Percentiles rank a stretch among this genome's conserved stretches.
phyloP scores from a whole-genome alignment of 2,113 vertebrate species.

The Rattus rattus region DNA sequence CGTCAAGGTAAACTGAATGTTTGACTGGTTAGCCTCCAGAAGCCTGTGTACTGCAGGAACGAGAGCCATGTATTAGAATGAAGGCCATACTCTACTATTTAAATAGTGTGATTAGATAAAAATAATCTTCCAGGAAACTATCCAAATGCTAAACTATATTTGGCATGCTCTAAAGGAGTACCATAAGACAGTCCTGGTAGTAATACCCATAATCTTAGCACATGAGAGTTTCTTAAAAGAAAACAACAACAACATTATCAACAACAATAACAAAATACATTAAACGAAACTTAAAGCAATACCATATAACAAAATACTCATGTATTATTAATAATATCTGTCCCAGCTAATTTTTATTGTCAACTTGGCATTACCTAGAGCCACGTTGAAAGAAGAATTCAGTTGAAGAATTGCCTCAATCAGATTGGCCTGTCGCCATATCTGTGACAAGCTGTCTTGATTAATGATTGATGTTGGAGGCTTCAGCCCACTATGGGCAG shows the following conservation, averaged over 20 bases:
- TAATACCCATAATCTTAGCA: neutral
- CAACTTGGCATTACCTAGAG: neutral
- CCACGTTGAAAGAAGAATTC: neutral
- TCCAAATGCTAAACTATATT: neutral
- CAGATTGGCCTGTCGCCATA: neutral
- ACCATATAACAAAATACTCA: neutral
- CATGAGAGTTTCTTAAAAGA: neutral
- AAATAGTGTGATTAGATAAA: neutral
- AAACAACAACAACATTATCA: too few relatives aligned
- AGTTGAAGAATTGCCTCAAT: neutral
- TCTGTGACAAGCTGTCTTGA: neutral
- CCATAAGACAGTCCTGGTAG: neutral
- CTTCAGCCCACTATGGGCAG: neutral
- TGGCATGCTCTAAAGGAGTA: neutral
- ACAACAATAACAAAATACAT: neutral
- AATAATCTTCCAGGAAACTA: neutral
- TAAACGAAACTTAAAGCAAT: neutral
- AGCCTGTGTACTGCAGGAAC: neutral
- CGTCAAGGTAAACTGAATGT: neutral
- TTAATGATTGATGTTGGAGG: neutral
- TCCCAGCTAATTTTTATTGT: neutral
- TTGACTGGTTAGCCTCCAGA: neutral
- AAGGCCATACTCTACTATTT: neutral
- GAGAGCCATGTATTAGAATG: neutral
- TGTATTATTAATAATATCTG: neutral